Evolutionary conservation across 2,113 vertebrate genomes (phyloP), one percentile per base, ranked within the genome.

Genomic region (Corythornis cristatus): DNA sequence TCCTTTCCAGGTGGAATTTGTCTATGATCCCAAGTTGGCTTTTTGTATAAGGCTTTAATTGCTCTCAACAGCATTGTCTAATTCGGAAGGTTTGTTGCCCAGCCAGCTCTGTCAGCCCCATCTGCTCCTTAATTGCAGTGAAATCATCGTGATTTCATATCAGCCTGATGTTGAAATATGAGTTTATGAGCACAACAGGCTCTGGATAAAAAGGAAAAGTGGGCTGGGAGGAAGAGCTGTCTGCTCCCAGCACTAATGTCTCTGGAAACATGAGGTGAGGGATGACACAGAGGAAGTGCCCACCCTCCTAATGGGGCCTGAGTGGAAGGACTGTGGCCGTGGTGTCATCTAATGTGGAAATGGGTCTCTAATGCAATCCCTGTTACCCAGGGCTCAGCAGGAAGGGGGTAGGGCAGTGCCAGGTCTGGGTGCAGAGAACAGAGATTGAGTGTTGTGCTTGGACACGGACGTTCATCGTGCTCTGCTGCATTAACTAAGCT

Each of bases 81-180:
- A 18, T 92, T 87, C 45, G 58, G 62, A 92, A 82, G 88, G 92
- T 88, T 75, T 91, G 83, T 92, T 93, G 91, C 77, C 93, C 85
- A 90, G 81, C 67, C 64, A 64, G 90, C 60, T 74, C 62, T 2
- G 1, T 62, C 76, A 68, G 60, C 73, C 60, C 72, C 67, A 78
- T 88, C 93, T 95, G 79, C 73, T 89, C 54, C 76, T 80, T 94
- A 95, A 95, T 96, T 12, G 46, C 43, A 13, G 83, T 89, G 90
- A 93, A 88, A 71, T 90, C 77, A 78, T 51, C 3, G 2, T 91
- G 90, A 94, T 95, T 91, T 94, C 89, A 15, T 77, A 89, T 33
- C 82, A 16, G 74, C 71, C 43, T 73, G 91, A 87, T 92, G 95
- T 90, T 58, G 28, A 17, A 25, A 25, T 12, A 7, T 29, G 11